A percentile compares a stretch with the other conserved stretches of the same genome.
phyloP scores from a whole-genome alignment of 2,113 vertebrate genomes.

The Erythrocercus mccallii region DNA sequence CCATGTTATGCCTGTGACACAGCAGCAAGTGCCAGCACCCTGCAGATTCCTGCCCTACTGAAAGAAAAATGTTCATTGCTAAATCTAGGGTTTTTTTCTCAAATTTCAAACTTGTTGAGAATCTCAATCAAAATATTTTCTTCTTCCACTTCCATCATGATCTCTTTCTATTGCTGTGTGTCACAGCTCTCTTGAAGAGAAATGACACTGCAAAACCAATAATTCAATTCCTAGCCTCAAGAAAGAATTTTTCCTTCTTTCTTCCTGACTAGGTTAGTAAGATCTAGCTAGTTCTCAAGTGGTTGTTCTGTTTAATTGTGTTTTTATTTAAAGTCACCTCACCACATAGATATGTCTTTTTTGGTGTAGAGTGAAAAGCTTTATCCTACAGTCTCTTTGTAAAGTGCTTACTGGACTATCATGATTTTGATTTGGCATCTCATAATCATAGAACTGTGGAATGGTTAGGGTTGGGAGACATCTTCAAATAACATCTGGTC shows the following conservation, averaged over 20 bases:
- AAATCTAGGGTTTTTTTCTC: background rate
- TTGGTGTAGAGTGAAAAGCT: background rate
- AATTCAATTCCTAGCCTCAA: background rate
- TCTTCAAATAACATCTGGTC: background rate
- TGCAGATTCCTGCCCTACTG: background rate
- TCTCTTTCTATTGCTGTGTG: background rate
- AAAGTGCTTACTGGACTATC: background rate
- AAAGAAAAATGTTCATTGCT: background rate
- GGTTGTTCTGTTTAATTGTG: background rate
- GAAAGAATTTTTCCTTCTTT: background rate
- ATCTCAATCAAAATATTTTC: slow-evolving; percentile 42
- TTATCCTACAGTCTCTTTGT: background rate
- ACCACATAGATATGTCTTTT: background rate
- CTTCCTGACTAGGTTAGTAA: background rate
- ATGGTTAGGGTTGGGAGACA: background rate
- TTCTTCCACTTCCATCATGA: background rate
- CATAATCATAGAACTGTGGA: background rate
- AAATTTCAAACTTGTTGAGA: slow-evolving; percentile 8
- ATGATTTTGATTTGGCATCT: background rate
- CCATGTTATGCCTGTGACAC: background rate
- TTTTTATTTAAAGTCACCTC: background rate
- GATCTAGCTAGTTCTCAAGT: background rate
- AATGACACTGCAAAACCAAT: background rate
- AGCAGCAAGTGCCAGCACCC: background rate
- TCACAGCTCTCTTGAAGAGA: background rate